phyloP scores from a whole-genome alignment of 1,140 invertebrate species.

The Anthonomus grandis region DNA sequence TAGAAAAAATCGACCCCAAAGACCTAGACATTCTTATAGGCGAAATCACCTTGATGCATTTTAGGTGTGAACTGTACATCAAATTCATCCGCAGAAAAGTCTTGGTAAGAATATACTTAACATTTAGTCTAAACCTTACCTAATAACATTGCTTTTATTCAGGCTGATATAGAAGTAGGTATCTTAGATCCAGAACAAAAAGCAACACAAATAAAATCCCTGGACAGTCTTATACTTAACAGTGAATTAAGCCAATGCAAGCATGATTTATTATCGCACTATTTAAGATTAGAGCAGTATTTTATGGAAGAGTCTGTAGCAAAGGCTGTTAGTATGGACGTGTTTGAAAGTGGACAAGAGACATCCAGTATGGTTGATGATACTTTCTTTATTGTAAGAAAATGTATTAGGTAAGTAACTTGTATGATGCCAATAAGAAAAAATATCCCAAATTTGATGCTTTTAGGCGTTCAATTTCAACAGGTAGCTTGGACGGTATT shows the following conservation, averaged over 20 bases:
- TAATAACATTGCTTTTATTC: constrained; percentile 30
- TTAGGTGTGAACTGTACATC: constrained; percentile 86
- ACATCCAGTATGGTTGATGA: constrained; percentile 96
- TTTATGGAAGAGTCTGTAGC: constrained; percentile 94
- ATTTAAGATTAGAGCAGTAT: constrained; percentile 89
- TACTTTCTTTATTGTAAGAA: constrained; percentile 96
- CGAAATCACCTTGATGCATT: constrained; percentile 90
- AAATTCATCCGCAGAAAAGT: constrained; percentile 81
- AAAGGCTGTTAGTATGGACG: constrained; percentile 90
- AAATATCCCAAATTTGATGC: background rate
- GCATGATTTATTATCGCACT: constrained; percentile 87
- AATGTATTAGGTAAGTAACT: constrained; percentile 76
- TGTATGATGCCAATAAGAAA: background rate
- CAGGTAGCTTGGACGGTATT: constrained; percentile 89
- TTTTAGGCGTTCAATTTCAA: constrained; percentile 76
- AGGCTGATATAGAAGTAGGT: constrained; percentile 70
- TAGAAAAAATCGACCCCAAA: constrained; percentile 73
- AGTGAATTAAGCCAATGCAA: constrained; percentile 79
- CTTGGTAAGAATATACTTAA: constrained; percentile 61
- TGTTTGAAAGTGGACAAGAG: constrained; percentile 60
- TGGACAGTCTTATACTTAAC: constrained; percentile 69
- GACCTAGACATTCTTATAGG: constrained; percentile 84
- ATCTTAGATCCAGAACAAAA: constrained; percentile 56
- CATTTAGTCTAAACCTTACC: background rate
- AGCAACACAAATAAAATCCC: constrained; percentile 54